Percentiles rank a stretch among this genome's conserved stretches.
phyloP scores from a whole-genome alignment of 2,797 vertebrate species.

The Fratercula arctica region DNA sequence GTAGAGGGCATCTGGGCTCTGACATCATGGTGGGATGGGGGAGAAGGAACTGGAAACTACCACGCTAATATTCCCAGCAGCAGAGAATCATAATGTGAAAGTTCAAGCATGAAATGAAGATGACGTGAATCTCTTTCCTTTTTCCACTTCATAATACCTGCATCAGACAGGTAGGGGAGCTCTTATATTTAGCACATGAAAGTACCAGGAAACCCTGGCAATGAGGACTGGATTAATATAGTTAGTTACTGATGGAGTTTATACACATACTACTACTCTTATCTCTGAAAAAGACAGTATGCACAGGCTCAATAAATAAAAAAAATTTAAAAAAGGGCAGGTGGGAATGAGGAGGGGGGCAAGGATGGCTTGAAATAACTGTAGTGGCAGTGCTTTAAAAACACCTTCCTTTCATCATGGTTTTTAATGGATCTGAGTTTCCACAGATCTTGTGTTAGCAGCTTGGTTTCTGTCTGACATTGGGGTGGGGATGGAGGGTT shows the following conservation, averaged over 20 bases:
- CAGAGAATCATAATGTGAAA: not conserved
- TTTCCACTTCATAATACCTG: not conserved
- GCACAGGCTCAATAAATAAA: slow-evolving; percentile 17
- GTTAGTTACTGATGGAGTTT: not conserved
- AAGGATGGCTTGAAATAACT: not conserved
- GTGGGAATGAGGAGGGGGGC: not conserved
- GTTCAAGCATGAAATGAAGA: not conserved
- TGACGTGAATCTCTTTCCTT: not conserved
- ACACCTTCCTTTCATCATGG: not conserved
- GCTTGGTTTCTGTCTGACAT: not conserved
- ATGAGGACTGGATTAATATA: not conserved
- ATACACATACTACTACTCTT: not conserved
- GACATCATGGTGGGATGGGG: not conserved
- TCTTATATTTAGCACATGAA: not conserved
- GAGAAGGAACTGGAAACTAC: not conserved
- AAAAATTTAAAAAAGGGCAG: not conserved
- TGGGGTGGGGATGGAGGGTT: not conserved
- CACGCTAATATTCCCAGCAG: not conserved
- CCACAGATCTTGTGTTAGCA: not conserved
- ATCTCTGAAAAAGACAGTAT: slow-evolving; percentile 20
- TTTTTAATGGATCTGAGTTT: not conserved
- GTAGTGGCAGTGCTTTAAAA: not conserved
- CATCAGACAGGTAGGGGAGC: slow-evolving; percentile 18
- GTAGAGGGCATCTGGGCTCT: not conserved
- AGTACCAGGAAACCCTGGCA: not conserved